These are phyloP conservation scores for Zelostemma sp. DNA, from an alignment of 1,140 invertebrate species.

Conservation along the genomic window DNA sequence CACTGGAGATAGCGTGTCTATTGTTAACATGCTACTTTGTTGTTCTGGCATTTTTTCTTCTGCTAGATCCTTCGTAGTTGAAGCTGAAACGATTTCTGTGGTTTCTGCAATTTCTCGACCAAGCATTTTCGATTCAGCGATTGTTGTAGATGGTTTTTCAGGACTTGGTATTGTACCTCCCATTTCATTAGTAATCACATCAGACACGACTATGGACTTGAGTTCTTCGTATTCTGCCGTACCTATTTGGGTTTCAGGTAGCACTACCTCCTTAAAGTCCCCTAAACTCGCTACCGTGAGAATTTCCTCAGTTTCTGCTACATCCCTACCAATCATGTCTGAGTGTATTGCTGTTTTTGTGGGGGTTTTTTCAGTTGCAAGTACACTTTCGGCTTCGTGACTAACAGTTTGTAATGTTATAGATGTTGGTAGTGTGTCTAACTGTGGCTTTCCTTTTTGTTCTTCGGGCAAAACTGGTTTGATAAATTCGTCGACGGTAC, in stretches of 20 bases:
- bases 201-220: conserved; percentile 53
- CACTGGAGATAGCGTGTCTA: conserved; percentile 54
- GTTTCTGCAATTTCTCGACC: conserved; percentile 34
- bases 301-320: conserved; percentile 48
- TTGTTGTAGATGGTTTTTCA: conserved; percentile 36
- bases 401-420: conserved; percentile 38
- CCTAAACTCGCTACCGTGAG: conserved; percentile 27
- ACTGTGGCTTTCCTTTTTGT: conserved; percentile 40
- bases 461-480: conserved; percentile 21
- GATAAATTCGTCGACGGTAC: conserved; percentile 27
- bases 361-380: conserved; percentile 33
- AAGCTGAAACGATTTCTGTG: conserved; percentile 40
- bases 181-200: conserved; percentile 57
- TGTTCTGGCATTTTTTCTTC: conserved; percentile 27
- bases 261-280: conserved; percentile 9
- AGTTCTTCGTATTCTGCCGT: conserved; percentile 54
- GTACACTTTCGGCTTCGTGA: conserved; percentile 33
- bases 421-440: conserved; percentile 45
- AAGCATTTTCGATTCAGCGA: conserved; percentile 6
- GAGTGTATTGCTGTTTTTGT: conserved; percentile 34
- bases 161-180: conserved; percentile 44
- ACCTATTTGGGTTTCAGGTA: conserved; percentile 46
- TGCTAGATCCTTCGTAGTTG: conserved; percentile 26
- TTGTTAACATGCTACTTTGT: conserved; percentile 34
- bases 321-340: conserved; percentile 45